Conservation (phyloP, 2,888 invertebrate species). For the Hydraecia micacea region DNA sequence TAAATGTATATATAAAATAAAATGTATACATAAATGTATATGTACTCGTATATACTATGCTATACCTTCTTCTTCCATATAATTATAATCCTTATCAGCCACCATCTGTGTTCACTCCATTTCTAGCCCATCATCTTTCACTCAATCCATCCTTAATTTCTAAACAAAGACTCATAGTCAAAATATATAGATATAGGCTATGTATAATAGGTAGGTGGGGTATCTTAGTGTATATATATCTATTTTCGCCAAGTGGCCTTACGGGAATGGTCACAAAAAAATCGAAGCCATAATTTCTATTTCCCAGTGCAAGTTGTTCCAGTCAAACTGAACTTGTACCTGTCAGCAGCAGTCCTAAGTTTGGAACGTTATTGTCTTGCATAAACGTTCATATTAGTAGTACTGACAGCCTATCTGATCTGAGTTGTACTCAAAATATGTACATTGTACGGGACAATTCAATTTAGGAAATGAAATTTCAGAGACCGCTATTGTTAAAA, state of each 20-base stretch:
- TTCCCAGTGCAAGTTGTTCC: constrained; percentile 19
- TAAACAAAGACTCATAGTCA: neutral
- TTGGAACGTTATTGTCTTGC: constrained; percentile 33
- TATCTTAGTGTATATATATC: neutral
- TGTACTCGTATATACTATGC: too few relatives aligned
- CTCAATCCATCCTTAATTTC: neutral
- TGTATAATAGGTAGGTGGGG: neutral
- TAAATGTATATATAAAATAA: too few relatives aligned
- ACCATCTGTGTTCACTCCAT: neutral
- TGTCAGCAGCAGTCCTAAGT: constrained; percentile 33
- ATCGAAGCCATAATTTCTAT: constrained; percentile 3
- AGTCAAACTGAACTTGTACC: constrained; percentile 37
- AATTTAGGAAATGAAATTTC: constrained; percentile 18
- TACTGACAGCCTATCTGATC: constrained; percentile 12
- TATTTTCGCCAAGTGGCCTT: neutral
- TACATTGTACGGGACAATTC: constrained; percentile 19
- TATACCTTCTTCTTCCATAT: neutral
- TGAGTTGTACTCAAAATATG: neutral
- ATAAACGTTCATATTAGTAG: constrained; percentile 36
- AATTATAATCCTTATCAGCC: neutral
- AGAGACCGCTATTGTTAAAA: neutral
- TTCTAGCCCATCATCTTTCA: neutral
- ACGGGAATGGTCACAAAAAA: constrained; percentile 8
- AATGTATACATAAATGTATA: too few relatives aligned
- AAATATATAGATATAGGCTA: neutral